Evolutionary conservation across 2,797 vertebrate species (phyloP).

Genomic region (Eutrigla gurnardus): DNA sequence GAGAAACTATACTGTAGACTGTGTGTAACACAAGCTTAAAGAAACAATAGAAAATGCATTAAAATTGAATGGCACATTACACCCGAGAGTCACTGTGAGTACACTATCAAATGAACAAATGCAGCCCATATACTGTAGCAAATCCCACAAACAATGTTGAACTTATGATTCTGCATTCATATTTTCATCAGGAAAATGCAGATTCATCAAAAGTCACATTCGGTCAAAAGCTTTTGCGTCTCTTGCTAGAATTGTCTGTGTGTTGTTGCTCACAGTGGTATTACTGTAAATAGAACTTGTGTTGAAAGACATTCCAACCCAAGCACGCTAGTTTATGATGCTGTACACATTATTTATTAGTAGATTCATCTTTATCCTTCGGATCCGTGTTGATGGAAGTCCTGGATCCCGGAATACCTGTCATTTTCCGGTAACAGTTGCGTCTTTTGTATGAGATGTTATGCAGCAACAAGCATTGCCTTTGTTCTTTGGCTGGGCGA

Average conservation of each 20-base stretch:
- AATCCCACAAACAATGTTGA: not conserved
- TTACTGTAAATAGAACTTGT: constrained; percentile 21
- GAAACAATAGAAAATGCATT: constrained; percentile 21
- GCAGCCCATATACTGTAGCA: not conserved
- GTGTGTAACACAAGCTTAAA: constrained; percentile 5
- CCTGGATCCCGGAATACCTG: not conserved
- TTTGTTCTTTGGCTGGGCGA: not conserved
- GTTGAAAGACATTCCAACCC: constrained; percentile 5
- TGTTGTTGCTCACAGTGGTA: not conserved
- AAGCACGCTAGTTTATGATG: not conserved
- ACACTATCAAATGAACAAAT: not conserved
- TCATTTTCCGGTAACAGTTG: not conserved
- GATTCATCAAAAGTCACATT: not conserved
- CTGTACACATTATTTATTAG: not conserved
- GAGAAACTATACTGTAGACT: not conserved
- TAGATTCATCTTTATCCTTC: constrained; percentile 1
- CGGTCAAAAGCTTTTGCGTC: not conserved
- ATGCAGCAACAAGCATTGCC: not conserved
- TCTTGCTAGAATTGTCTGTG: not conserved
- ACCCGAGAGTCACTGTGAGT: constrained; percentile 7
- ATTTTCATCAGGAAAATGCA: not conserved
- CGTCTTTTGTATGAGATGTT: not conserved
- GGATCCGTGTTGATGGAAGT: not conserved
- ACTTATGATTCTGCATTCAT: not conserved
- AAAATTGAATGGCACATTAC: constrained; percentile 13